A percentile compares a stretch with the other conserved stretches of the same genome.
Evolutionary conservation across 2,888 invertebrate genomes (phyloP).

Genomic region (Noctua janthe): DNA sequence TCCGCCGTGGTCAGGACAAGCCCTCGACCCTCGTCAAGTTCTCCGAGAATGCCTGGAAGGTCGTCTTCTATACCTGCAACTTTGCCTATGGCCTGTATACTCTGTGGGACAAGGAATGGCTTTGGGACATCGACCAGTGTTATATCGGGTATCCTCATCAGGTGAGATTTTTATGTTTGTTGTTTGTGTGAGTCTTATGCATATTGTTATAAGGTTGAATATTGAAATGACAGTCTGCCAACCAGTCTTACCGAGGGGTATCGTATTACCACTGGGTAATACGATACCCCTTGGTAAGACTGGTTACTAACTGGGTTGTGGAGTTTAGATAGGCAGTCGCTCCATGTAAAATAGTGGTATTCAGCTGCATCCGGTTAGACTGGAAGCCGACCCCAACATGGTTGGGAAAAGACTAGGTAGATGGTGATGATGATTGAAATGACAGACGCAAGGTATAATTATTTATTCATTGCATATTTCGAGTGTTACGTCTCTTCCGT

Average conservation of each 20-base stretch:
- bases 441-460: too few relatives aligned
- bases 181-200: not conserved
- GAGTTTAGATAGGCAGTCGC: too few relatives aligned
- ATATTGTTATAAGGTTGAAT: not conserved
- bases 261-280: too few relatives aligned
- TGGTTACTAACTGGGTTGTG: too few relatives aligned
- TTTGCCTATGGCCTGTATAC: slow-evolving; percentile 95
- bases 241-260: too few relatives aligned
- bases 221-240: not conserved
- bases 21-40: slow-evolving; percentile 98
- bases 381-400: too few relatives aligned
- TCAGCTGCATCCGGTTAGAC: too few relatives aligned
- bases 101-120: slow-evolving; percentile 98
- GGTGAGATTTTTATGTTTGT: slow-evolving; percentile 81
- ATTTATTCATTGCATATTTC: not conserved
- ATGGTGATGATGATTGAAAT: too few relatives aligned
- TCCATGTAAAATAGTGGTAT: too few relatives aligned
- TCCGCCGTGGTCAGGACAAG: slow-evolving; percentile 95
- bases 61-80: slow-evolving; percentile 95
- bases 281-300: too few relatives aligned
- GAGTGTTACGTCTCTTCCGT: not conserved
- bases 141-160: slow-evolving; percentile 96
- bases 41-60: slow-evolving; percentile 98
- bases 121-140: slow-evolving; percentile 97
- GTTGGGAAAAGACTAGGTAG: too few relatives aligned